Evolutionary conservation across 2,113 vertebrate genomes (phyloP), one percentile per base, ranked within the genome.

Genomic region (Pyxicephalus adspersus): DNA sequence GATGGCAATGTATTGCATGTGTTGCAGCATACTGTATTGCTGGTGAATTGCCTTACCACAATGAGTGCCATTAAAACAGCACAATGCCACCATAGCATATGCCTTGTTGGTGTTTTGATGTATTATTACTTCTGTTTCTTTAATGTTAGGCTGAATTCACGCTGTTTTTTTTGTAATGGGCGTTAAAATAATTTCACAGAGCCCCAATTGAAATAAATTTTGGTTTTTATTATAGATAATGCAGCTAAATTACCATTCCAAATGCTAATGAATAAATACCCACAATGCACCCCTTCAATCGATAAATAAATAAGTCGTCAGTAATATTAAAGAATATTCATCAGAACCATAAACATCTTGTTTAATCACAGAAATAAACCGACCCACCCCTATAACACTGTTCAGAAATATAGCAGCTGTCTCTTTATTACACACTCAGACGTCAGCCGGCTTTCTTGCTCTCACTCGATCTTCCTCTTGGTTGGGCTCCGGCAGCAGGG

Each of bases 201-300:
- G 15, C 19, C 55, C n/a, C 55, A 23, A 45, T 3, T 74, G 71
- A 74, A 78, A 67, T 78, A 77, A 22, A 66, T 78, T 78, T 64
- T 51, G 51, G 31, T 34, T 71, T 80, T 82, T 82, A 82, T 82
- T 82, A 65, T 82, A 66, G 70, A 82, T 82, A 82, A 82, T 82
- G 80, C 80, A 74, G 71, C 80, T 82, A 75, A 82, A 57, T 82
- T 34, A 82, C 64, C 80, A 82, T 82, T 82, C 80, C 80, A 50
- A 82, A 82, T 73, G 70, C 71, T 82, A 82, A 75, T 82, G 80
- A 82, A 82, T 82, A 82, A 82, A 82, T 82, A 82, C 71, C 80
- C 70, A 82, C 80, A 82, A 75, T 75, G 80, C 71, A 74, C 63
- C 80, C 80, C 57, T 75, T 63, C 71, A 66, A 65, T 71, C 70